Evolutionary conservation across 2,797 vertebrate species (phyloP).

Genomic region (Eleutherodactylus coqui): DNA sequence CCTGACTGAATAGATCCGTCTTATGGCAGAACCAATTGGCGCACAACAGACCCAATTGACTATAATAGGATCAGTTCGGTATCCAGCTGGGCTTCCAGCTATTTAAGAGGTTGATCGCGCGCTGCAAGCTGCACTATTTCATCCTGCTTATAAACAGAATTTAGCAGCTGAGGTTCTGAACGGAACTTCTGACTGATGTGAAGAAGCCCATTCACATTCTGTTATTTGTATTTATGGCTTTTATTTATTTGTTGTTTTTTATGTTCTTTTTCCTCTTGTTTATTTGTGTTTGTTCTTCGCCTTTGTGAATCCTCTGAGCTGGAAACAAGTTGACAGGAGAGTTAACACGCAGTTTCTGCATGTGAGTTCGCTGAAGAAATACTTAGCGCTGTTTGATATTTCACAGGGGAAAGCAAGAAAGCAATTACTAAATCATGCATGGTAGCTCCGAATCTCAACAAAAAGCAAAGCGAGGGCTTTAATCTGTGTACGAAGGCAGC

Average conservation of each 20-base stretch:
- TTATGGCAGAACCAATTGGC: too few species aligned
- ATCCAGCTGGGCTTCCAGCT: too few species aligned
- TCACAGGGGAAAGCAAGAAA: constrained; percentile 69
- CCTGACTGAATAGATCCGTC: too few species aligned
- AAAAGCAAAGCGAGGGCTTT: constrained; percentile 65
- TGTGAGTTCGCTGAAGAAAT: constrained; percentile 73
- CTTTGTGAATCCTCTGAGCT: constrained; percentile 62
- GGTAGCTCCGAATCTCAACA: constrained; percentile 65
- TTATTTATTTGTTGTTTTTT: neutral
- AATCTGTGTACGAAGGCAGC: constrained; percentile 58
- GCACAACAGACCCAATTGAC: too few species aligned
- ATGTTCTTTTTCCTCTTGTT: constrained; percentile 44
- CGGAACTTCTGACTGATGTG: neutral
- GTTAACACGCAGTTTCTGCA: constrained; percentile 67
- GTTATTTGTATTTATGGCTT: neutral
- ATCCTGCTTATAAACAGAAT: too few species aligned
- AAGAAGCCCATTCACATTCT: neutral
- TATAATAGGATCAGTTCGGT: too few species aligned
- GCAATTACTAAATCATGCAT: constrained; percentile 69
- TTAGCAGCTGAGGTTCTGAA: constrained; percentile 6
- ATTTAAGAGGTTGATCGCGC: too few species aligned
- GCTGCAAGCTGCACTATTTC: too few species aligned
- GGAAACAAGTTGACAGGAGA: constrained; percentile 68
- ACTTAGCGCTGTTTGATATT: constrained; percentile 71
- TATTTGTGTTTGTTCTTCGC: neutral